A percentile compares a stretch with the other conserved stretches of the same genome.
These are phyloP conservation scores for Sinella curviseta DNA, from an alignment of 1,140 invertebrate species.

Conservation along the genomic window DNA sequence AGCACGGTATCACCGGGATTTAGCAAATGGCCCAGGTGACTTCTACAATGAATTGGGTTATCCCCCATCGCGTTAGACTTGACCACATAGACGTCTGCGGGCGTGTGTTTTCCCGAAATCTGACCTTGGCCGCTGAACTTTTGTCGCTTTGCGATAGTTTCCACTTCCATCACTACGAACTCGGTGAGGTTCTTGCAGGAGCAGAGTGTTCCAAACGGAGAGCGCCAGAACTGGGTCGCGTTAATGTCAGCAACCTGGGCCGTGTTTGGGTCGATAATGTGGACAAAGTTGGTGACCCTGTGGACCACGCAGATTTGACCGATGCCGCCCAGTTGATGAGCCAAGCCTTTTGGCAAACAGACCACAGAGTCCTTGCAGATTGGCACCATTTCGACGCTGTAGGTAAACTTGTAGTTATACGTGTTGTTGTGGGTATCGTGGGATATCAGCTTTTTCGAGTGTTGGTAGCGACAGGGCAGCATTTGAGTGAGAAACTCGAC, in stretches of 20 bases:
- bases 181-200: slow-evolving; percentile 88
- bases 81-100: slow-evolving; percentile 92
- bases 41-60: slow-evolving; percentile 79
- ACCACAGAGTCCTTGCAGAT: slow-evolving; percentile 95
- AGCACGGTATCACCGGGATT: slow-evolving; percentile 90
- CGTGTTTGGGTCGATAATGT: slow-evolving; percentile 89
- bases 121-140: slow-evolving; percentile 81
- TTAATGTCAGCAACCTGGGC: slow-evolving; percentile 89
- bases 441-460: slow-evolving; percentile 93
- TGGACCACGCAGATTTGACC: slow-evolving; percentile 84
- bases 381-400: slow-evolving; percentile 91
- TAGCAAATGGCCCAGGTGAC: slow-evolving; percentile 91
- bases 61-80: slow-evolving; percentile 81
- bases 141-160: slow-evolving; percentile 74
- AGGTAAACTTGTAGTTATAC: slow-evolving; percentile 95
- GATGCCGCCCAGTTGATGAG: slow-evolving; percentile 88
- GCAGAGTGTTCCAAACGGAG: slow-evolving; percentile 82
- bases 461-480: slow-evolving; percentile 80
- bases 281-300: slow-evolving; percentile 83
- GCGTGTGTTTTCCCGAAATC: slow-evolving; percentile 80
- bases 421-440: slow-evolving; percentile 96
- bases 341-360: slow-evolving; percentile 84
- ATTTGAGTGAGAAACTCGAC: slow-evolving; percentile 88
- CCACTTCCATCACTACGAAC: slow-evolving; percentile 94
- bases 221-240: slow-evolving; percentile 77